Percentiles rank a stretch among this genome's conserved stretches.
phyloP scores from a whole-genome alignment of 2,888 invertebrate genomes.

The Caenorhabditis japonica region DNA sequence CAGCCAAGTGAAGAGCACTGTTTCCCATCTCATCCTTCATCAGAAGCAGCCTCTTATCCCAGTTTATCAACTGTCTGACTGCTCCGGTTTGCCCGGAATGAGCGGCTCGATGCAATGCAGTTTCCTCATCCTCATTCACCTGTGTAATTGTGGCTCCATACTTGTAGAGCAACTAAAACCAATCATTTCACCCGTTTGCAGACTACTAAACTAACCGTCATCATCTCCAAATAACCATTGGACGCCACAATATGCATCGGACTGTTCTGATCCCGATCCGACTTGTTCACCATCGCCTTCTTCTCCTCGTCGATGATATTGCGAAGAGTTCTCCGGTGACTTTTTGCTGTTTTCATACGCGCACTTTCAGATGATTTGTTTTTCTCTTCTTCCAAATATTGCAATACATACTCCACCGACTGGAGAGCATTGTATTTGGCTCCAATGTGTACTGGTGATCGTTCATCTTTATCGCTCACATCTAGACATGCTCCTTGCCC shows the following conservation, averaged over 20 bases:
- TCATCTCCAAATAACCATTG: conserved; percentile 70
- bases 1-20: conserved; percentile 79
- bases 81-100: conserved; percentile 73
- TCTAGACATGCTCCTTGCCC: conserved; percentile 43
- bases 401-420: conserved; percentile 47
- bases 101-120: conserved; percentile 79
- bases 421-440: conserved; percentile 60
- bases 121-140: conserved; percentile 80
- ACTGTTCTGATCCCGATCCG: conserved; percentile 79
- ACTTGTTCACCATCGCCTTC: conserved; percentile 76
- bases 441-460: conserved; percentile 57
- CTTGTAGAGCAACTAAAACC: conserved; percentile 77
- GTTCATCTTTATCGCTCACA: conserved; percentile 54
- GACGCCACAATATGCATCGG: conserved; percentile 79
- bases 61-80: conserved; percentile 59
- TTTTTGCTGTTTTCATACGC: background rate
- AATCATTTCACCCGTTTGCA: too few relatives aligned
- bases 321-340: conserved; percentile 9
- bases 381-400: conserved; percentile 9
- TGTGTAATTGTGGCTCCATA: conserved; percentile 78
- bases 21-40: conserved; percentile 73
- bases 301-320: conserved; percentile 28
- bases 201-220: too few relatives aligned
- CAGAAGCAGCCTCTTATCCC: conserved; percentile 58
- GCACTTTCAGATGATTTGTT: background rate